Evolutionary conservation across 64 coral and sea anemone genomes (phyloP).

Genomic region (Catalaphyllia jardinei): DNA sequence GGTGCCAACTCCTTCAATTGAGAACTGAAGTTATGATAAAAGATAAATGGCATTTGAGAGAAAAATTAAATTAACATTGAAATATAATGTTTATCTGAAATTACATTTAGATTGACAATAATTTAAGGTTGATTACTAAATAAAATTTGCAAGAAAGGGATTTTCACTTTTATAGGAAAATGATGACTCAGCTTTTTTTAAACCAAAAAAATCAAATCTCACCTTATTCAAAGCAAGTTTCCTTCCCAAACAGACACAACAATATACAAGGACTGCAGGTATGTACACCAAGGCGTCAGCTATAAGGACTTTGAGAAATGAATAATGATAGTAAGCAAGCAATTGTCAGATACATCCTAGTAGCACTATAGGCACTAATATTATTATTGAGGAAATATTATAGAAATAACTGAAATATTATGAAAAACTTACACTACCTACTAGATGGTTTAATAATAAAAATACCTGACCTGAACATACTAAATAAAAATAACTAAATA

Average conservation of each 20-base stretch:
- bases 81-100: too few species aligned
- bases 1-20: background rate
- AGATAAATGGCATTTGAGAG: too few species aligned
- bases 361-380: too few species aligned
- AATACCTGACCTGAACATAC: background rate
- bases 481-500: background rate
- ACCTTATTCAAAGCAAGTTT: slow-evolving; percentile 31
- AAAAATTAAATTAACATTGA: too few species aligned
- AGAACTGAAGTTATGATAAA: background rate
- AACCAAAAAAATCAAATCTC: background rate
- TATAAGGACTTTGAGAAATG: slow-evolving; percentile 62
- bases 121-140: too few species aligned
- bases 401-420: too few species aligned
- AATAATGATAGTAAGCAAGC: background rate
- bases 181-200: background rate
- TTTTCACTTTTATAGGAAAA: background rate
- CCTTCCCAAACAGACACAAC: slow-evolving; percentile 19
- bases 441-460: too few species aligned
- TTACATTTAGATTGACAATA: too few species aligned
- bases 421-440: too few species aligned
- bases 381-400: too few species aligned
- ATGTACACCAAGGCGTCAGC: slow-evolving; percentile 83
- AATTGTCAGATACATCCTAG: too few species aligned
- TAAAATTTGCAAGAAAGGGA: too few species aligned
- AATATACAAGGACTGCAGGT: slow-evolving; percentile 83